phyloP scores from a whole-genome alignment of 2,888 invertebrate genomes.

The Ceramica pisi region DNA sequence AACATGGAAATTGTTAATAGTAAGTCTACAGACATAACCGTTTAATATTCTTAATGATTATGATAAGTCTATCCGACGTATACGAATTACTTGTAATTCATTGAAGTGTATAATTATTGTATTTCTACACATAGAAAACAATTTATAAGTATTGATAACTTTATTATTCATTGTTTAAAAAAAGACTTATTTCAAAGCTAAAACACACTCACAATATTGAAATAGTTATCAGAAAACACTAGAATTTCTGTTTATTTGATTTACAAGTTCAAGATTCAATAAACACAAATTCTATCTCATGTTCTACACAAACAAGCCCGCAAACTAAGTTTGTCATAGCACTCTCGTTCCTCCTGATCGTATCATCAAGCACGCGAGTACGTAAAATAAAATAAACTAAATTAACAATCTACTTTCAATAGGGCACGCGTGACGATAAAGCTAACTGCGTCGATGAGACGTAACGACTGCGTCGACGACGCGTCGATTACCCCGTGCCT shows the following conservation, averaged over 20 bases:
- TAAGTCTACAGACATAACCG: background rate
- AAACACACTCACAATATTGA: background rate
- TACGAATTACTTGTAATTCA: background rate
- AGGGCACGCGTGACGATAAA: slow-evolving; percentile 67
- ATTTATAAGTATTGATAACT: too few species aligned
- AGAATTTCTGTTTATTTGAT: too few species aligned
- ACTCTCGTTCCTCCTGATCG: slow-evolving; percentile 1
- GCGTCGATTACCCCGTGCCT: slow-evolving; percentile 7
- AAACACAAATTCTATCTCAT: background rate
- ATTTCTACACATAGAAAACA: too few species aligned
- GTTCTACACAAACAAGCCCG: background rate
- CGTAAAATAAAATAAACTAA: slow-evolving; percentile 73
- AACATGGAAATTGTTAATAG: slow-evolving; percentile 33
- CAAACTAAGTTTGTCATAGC: background rate
- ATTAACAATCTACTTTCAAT: slow-evolving; percentile 74
- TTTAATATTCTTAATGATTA: background rate
- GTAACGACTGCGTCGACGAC: slow-evolving; percentile 17
- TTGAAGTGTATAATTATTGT: background rate
- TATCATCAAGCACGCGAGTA: slow-evolving; percentile 27
- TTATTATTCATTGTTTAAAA: too few species aligned
- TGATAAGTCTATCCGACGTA: background rate
- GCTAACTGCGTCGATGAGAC: slow-evolving; percentile 57
- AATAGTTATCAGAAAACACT: too few species aligned
- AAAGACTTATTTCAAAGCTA: too few species aligned
- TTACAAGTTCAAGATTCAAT: background rate